phyloP scores from a whole-genome alignment of 2,797 vertebrate genomes.

The Tapera naevia region DNA sequence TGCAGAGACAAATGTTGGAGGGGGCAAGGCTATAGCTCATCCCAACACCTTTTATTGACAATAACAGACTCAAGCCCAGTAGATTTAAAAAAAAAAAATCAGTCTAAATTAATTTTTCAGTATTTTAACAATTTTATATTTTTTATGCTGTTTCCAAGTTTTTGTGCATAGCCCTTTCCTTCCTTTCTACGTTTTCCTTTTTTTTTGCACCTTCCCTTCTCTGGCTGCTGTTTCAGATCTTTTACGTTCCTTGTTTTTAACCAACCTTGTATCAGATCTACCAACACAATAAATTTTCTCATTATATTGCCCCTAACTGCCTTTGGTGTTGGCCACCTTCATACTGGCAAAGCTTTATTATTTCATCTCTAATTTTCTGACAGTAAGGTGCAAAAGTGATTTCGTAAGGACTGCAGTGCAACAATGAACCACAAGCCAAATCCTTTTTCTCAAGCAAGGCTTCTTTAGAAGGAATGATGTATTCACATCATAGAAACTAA shows the following conservation, averaged over 20 bases:
- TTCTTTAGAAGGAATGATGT: neutral
- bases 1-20: neutral
- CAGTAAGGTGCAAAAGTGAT: neutral
- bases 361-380: neutral
- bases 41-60: neutral
- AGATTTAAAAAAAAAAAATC: neutral
- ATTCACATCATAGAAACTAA: too few species aligned
- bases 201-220: neutral
- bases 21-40: neutral
- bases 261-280: neutral
- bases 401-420: neutral
- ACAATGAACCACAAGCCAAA: neutral
- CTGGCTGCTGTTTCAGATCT: neutral
- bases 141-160: neutral
- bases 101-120: neutral
- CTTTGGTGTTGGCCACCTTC: neutral
- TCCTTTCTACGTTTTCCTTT: neutral
- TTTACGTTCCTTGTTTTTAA: neutral
- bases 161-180: neutral
- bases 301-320: neutral
- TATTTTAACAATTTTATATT: neutral
- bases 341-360: neutral
- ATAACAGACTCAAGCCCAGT: neutral
- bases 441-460: neutral
- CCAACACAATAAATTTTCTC: neutral